Evolutionary conservation across 2,797 vertebrate genomes (phyloP).

Genomic region (Pogoniulus pusillus): DNA sequence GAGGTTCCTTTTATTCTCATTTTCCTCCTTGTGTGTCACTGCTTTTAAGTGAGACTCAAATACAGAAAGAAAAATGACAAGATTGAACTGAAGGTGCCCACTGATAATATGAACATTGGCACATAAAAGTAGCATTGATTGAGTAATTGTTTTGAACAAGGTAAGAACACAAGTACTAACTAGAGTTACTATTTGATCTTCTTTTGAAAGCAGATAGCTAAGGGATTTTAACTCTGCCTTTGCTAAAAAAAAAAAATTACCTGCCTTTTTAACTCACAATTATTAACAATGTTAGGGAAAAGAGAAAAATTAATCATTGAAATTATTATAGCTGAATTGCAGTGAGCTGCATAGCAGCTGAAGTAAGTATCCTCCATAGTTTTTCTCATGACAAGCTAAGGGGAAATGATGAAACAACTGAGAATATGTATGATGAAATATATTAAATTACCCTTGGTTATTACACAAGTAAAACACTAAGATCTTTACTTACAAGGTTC

Average conservation of each 20-base stretch:
- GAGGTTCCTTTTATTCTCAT: background rate
- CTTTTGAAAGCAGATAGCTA: background rate
- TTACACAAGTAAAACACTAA: background rate
- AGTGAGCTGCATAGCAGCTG: background rate
- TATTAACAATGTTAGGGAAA: conserved; percentile 14
- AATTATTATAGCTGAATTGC: background rate
- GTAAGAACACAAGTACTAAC: background rate
- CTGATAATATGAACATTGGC: background rate
- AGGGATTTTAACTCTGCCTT: background rate
- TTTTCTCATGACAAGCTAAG: conserved; percentile 22
- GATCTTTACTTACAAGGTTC: background rate
- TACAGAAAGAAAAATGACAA: background rate
- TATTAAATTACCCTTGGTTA: conserved; percentile 5
- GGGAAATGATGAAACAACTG: conserved; percentile 15
- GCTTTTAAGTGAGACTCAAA: conserved; percentile 20
- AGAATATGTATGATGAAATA: conserved; percentile 6
- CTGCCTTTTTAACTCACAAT: background rate
- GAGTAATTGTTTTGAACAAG: conserved; percentile 6
- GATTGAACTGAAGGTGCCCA: background rate
- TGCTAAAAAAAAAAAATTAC: background rate
- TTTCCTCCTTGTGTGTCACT: background rate
- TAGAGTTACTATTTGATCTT: conserved; percentile 6
- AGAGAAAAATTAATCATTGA: conserved; percentile 25
- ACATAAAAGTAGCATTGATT: background rate
- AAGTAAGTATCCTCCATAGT: background rate